Base-by-base conservation (phyloP, 1,140 invertebrate genomes). In the Chironomus tepperi region DNA sequence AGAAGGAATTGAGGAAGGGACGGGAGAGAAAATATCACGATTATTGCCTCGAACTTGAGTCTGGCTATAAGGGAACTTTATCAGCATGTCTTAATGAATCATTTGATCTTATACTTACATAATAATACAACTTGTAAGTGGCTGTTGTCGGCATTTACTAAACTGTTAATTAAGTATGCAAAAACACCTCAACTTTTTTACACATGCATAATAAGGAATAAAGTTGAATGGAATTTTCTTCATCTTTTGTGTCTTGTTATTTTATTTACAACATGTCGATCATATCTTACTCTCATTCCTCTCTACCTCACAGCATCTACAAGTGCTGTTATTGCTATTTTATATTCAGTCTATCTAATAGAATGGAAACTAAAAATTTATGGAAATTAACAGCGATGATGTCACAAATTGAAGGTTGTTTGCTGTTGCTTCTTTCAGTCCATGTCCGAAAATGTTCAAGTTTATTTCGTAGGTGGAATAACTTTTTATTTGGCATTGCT, bases 181-280 rank as follows among this genome's bases (percentile, higher is more conserved):
- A 57, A n/a, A 57, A 57, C 10, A n/a, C 5, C 10, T 57, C 47
- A 57, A 12, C n/a, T 57, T 57, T 57, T 57, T 57, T 12, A 12
- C 12, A 1, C 47, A 57, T 57, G 47, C 12, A 12, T 57, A 57
- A 57, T 47, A 47, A 15, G n/a, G 12, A 57, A 57, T 15, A 34
- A 15, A 57, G 47, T 57, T 57, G 47, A 57, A 57, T 57, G 47
- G 47, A 57, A 57, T 57, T 57, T 47, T 57, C 47, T 57, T n/a
- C n/a, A 15, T 15, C 12, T n/a, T 57, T 15, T 57, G n/a, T 57
- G 12, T 12, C 47, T 57, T 57, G 47, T 57, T 57, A 57, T 57
- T 57, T 57, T 57, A 57, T 15, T 57, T 57, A 57, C 47, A 57
- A n/a, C 47, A 57, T 57, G n/a, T 57, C 47, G 12, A 57, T 57